phyloP scores from a whole-genome alignment of 2,113 vertebrate species.

The Elephantulus edwardii region DNA sequence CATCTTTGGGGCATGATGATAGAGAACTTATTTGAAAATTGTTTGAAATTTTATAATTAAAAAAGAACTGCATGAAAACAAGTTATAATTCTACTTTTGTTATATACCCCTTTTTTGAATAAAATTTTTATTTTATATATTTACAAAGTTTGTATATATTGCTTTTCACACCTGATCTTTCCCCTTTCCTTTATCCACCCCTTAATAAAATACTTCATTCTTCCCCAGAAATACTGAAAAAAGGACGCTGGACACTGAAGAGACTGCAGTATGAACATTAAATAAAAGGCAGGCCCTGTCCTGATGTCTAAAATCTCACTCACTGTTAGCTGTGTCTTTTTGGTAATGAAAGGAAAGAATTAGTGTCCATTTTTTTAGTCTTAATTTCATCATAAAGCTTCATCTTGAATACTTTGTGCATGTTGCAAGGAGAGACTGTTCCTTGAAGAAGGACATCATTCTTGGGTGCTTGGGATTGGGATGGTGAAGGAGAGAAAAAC shows the following conservation, averaged over 20 bases:
- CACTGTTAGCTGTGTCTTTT: background rate
- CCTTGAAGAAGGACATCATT: too few species aligned
- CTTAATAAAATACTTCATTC: background rate
- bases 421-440: too few species aligned
- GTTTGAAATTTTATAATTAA: constrained; percentile 16
- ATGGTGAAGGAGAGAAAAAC: too few species aligned
- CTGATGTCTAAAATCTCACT: background rate
- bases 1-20: background rate
- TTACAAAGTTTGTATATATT: too few species aligned
- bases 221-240: background rate
- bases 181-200: too few species aligned
- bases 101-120: too few species aligned
- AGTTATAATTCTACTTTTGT: too few species aligned
- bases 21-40: constrained; percentile 2
- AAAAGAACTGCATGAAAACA: background rate
- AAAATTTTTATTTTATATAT: too few species aligned
- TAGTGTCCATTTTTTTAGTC: fast-evolving
- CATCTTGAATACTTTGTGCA: too few species aligned
- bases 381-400: background rate
- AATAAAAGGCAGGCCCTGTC: background rate
- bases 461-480: too few species aligned
- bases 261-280: background rate
- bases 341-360: fast-evolving
- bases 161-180: too few species aligned
- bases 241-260: background rate